Percentiles rank a stretch among this genome's conserved stretches.
Conservation (phyloP, 2,888 invertebrate species). For the Hydraecia micacea region DNA sequence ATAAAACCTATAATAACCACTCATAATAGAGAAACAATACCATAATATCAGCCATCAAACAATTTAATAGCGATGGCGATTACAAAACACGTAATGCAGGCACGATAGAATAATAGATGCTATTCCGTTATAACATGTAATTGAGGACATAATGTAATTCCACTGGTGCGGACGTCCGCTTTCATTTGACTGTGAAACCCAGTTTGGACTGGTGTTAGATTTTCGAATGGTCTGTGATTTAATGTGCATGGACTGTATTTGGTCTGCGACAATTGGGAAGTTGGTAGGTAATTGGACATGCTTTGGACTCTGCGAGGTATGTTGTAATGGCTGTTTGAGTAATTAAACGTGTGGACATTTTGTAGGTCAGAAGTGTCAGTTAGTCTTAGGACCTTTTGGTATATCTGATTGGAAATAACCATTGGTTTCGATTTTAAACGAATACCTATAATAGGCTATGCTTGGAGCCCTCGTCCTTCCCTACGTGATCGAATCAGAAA, state of each 20-base stretch:
- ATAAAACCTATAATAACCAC: slow-evolving; percentile 33
- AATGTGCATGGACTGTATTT: slow-evolving; percentile 25
- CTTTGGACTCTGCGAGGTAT: slow-evolving; percentile 6
- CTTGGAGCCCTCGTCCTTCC: too few species aligned
- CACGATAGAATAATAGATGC: slow-evolving; percentile 56
- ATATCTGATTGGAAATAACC: neutral
- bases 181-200: slow-evolving; percentile 45
- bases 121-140: slow-evolving; percentile 51
- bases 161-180: slow-evolving; percentile 16
- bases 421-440: neutral
- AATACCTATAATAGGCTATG: neutral
- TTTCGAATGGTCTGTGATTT: slow-evolving; percentile 30
- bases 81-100: slow-evolving; percentile 43
- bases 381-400: neutral
- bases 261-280: slow-evolving; percentile 7
- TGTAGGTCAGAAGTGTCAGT: neutral
- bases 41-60: slow-evolving; percentile 46
- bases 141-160: slow-evolving; percentile 46
- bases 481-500: too few species aligned
- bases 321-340: slow-evolving; percentile 14
- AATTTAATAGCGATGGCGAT: slow-evolving; percentile 53
- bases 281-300: slow-evolving; percentile 43
- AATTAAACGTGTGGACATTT: slow-evolving; percentile 5
- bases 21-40: slow-evolving; percentile 27
- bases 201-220: slow-evolving; percentile 21